Base-by-base conservation (phyloP, 2,888 invertebrate species). In the Netelia melanura region DNA sequence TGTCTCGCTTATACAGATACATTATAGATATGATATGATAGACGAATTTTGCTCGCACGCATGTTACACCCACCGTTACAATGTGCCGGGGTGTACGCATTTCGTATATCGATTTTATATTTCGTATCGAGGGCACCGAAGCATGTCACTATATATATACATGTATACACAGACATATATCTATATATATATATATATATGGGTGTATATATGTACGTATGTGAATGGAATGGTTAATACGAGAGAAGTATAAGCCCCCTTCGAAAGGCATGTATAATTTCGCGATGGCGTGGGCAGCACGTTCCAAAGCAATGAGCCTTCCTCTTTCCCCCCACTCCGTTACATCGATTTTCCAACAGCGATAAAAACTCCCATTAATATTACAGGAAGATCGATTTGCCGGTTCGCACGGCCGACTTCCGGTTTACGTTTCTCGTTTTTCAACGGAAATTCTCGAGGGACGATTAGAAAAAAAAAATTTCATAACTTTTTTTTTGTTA, bases 351-450 rank as follows among this genome's bases (percentile, higher is more conserved):
- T 80, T 83, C 62, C 72, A 83, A 52, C 56, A 21, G 72, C 72
- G 80, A 85, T 85, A 85, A 85, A 62, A 83, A 82, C 23, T 44
- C 64, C 61, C 72, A 72, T 85, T 85, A 85, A 80, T 80, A 85
- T 76, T 62, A 72, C 77, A 56, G 65, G 38, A 67, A 76, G 64
- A 85, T 85, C 82, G 85, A 85, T 85, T 80, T 38, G 48, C 61
- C 74, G 10, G n/a, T 56, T 72, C 65, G 58, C 72, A 30, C 43
- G 62, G 30, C 23, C 9, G 43, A 82, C 76, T 75, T 83, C 58
- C 54, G 56, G 38, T 80, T 64, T 52, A 23, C 10, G 2, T 23
- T 58, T 58, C 14, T 62, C 43, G 54, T 6, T 56, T 56, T 56
- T 56, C 17, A 17, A 56, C 21, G n/a, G n/a, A 8, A 56, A 56